phyloP scores from a whole-genome alignment of 30 jellyfish, hydroid and myxozoan genomes.

The Clytia hemisphaerica region DNA sequence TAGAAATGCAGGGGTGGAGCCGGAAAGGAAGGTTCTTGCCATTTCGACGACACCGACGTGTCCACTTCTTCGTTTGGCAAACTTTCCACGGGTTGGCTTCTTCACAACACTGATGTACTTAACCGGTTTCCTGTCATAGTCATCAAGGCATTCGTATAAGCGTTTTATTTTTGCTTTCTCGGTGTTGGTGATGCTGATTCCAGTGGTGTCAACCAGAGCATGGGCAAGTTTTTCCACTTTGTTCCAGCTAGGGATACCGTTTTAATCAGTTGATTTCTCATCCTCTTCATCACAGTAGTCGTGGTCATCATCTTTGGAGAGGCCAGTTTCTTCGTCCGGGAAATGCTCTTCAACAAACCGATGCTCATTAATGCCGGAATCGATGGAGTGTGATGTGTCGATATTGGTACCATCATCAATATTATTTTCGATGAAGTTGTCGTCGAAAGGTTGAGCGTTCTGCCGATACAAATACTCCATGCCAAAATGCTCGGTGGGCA shows the following conservation, averaged over 20 bases:
- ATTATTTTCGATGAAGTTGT: neutral
- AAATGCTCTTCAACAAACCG: constrained; percentile 7
- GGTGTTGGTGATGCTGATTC: constrained; percentile 8
- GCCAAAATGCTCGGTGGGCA: constrained; percentile 24
- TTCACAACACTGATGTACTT: neutral
- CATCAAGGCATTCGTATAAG: constrained; percentile 22
- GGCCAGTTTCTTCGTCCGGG: neutral
- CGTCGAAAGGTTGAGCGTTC: neutral
- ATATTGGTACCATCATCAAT: no score
- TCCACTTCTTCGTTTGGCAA: constrained; percentile 15
- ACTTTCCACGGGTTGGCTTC: constrained; percentile 14
- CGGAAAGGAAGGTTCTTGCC: constrained; percentile 19
- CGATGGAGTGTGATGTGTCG: constrained; percentile 23
- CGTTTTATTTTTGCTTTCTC: neutral
- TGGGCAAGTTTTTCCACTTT: constrained; percentile 28
- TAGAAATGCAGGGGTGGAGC: constrained; percentile 14
- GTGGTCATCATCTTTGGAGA: no score
- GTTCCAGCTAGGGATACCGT: constrained; percentile 30
- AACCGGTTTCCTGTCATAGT: constrained; percentile 22
- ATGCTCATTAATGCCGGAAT: neutral
- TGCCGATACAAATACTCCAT: constrained; percentile 28
- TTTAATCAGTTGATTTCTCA: constrained; percentile 9
- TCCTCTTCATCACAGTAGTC: constrained; percentile 3
- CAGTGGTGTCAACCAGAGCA: constrained; percentile 9
- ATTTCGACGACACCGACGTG: constrained; percentile 8